Percentiles rank a stretch among this genome's conserved stretches.
Conservation (phyloP, 2,113 vertebrate genomes). For the Turnix velox region DNA sequence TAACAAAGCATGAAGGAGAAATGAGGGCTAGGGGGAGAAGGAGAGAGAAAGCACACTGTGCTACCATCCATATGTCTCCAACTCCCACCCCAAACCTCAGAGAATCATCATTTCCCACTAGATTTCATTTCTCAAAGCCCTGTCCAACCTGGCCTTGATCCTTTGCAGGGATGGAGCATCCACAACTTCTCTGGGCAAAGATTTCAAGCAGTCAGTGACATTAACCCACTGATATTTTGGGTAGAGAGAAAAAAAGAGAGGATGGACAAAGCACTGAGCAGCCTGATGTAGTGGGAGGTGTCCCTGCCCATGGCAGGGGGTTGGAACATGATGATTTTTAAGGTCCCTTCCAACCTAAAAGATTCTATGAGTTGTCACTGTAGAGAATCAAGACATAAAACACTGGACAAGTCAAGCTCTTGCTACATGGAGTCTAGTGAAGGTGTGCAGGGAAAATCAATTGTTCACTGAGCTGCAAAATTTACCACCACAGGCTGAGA, state of each 20-base stretch:
- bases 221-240: no score
- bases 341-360: no score
- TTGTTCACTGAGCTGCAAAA: background rate
- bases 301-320: no score
- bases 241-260: background rate
- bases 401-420: background rate
- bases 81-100: background rate
- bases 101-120: background rate
- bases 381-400: background rate
- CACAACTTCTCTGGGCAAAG: no score
- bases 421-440: background rate
- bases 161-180: no score
- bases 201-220: no score
- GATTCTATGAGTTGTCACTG: background rate
- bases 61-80: background rate
- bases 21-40: background rate
- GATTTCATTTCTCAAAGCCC: no score
- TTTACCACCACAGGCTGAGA: background rate
- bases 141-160: no score
- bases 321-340: no score
- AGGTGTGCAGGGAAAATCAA: background rate
- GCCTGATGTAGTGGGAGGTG: no score
- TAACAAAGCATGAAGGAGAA: constrained; percentile 39
- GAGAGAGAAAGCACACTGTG: background rate
- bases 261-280: no score